Evolutionary conservation across 2,113 vertebrate species (phyloP), one percentile per base, ranked within the genome.

Genomic region (Megaceryle torquata): DNA sequence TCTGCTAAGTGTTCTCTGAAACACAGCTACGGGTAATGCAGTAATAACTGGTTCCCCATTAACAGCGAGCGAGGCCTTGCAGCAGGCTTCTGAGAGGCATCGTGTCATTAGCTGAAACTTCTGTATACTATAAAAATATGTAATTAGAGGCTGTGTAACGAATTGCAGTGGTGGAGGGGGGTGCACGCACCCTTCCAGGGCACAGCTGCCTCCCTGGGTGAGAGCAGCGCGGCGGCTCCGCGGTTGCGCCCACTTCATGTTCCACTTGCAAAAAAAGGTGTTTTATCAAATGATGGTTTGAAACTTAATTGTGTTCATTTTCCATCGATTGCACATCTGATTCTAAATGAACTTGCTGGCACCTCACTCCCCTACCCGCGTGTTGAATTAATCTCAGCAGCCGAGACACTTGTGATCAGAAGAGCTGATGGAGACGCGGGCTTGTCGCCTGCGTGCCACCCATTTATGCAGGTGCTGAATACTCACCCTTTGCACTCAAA

Each of bases 251-350:
- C 48, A 41, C 77, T 90, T 79, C 67, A 44, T 63, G 82, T 93
- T 91, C 89, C 10, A 2, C 65, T 69, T 44, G 82, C 76, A 51
- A 51, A 51, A n/a, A 75, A 86, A 81, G 21, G 35, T 60, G 17
- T 44, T 91, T 88, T 91, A 80, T 89, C 93, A 91, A 93, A 91
- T 48, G 82, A 37, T 65, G 70, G 10, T 95, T 88, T 77, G 78
- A 94, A 81, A 90, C 19, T 60, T 78, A 84, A 93, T 87, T 93
- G 69, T 88, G 82, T 90, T 94, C 56, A 79, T 97, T 88, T 95
- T 88, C 72, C 50, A 50, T 48, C 91, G 89, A 81, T 78, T 84
- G 91, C 41, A 4, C 86, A 74, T 82, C 51, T 93, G 64, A 78
- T 74, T 82, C 75, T 63, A 91, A 93, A 86, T 63, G 44, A 95